These are phyloP conservation scores for Odontocerum albicorne DNA, from an alignment of 2,888 invertebrate genomes.

Conservation along the genomic window DNA sequence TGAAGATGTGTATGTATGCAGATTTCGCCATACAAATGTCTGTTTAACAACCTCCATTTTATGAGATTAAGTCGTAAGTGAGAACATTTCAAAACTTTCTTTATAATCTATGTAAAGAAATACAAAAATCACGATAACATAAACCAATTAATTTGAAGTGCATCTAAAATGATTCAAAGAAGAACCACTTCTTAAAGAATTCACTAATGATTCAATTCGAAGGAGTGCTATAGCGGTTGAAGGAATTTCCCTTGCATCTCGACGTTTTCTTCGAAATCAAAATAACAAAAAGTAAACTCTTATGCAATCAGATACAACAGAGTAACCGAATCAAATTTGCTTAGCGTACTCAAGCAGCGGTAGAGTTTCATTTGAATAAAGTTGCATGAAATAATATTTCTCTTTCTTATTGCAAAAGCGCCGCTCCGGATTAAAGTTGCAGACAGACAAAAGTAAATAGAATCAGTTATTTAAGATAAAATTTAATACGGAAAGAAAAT, in stretches of 20 bases:
- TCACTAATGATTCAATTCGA: not conserved
- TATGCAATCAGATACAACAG: constrained; percentile 20
- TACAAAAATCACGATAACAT: no score
- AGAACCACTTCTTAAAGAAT: not conserved
- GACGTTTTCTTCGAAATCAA: constrained; percentile 13
- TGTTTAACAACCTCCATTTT: no score
- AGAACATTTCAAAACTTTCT: not conserved
- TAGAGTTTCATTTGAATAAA: constrained; percentile 24
- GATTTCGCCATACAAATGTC: no score
- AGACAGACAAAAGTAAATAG: no score
- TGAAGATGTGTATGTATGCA: no score
- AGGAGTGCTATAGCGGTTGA: not conserved
- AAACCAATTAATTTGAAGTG: no score
- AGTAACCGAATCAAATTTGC: constrained; percentile 24
- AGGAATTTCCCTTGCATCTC: constrained; percentile 22
- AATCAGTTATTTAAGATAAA: no score
- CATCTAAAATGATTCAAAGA: not conserved
- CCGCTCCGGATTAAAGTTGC: no score
- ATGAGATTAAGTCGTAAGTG: not conserved
- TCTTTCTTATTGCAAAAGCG: not conserved
- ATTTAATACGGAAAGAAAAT: no score
- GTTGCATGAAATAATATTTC: constrained; percentile 17
- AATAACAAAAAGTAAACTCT: constrained; percentile 18
- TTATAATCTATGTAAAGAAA: not conserved
- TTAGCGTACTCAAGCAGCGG: constrained; percentile 8